Conservation (phyloP, 2,888 invertebrate genomes). For the Stenoptilia bipunctidactyla region DNA sequence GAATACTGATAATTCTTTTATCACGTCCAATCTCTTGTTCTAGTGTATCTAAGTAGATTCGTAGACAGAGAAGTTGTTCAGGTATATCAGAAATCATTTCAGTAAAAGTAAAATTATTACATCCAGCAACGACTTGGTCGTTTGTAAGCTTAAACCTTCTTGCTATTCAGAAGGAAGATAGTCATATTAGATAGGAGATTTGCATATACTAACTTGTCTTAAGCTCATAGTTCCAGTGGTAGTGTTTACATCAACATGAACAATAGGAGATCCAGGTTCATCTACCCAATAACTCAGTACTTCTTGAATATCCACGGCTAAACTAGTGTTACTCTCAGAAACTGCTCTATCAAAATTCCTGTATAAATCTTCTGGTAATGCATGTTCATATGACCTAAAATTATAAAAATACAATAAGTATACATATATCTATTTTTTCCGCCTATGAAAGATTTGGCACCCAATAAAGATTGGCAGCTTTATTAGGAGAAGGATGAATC, state of each 20-base stretch:
- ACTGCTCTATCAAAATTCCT: conserved; percentile 35
- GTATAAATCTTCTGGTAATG: conserved; percentile 42
- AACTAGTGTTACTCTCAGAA: conserved; percentile 23
- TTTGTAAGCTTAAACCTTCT: too few species aligned
- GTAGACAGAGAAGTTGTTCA: too few species aligned
- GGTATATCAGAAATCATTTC: too few species aligned
- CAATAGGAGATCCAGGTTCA: conserved; percentile 72
- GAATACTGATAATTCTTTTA: too few species aligned
- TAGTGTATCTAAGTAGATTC: too few species aligned
- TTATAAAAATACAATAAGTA: not conserved
- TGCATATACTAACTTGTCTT: conserved; percentile 41
- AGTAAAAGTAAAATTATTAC: too few species aligned
- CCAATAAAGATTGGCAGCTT: too few species aligned
- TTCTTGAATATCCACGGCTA: conserved; percentile 23
- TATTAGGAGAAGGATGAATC: too few species aligned
- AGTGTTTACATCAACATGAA: conserved; percentile 56
- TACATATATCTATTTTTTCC: not conserved
- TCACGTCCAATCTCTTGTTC: too few species aligned
- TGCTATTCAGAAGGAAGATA: too few species aligned
- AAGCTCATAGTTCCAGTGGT: conserved; percentile 31
- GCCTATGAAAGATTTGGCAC: not conserved
- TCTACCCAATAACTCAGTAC: conserved; percentile 70
- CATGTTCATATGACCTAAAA: conserved; percentile 38
- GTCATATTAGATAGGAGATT: too few species aligned
- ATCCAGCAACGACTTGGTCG: too few species aligned